Percentiles rank a stretch among this genome's conserved stretches.
Conservation (phyloP, 2,888 invertebrate genomes). For the Aethes cnicana region DNA sequence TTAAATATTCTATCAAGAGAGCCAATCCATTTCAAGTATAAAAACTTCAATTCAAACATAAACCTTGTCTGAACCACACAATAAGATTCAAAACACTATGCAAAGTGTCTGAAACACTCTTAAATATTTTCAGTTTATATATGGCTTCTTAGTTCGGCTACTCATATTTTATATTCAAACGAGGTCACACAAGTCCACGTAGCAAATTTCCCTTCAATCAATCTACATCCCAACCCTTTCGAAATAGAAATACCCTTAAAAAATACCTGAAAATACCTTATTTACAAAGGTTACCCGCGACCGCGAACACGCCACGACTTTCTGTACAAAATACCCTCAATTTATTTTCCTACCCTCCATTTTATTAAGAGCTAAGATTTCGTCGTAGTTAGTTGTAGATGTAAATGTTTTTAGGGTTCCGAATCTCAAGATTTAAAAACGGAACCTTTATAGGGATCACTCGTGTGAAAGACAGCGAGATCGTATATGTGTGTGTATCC, state of each 20-base stretch:
- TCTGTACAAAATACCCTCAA: constrained; percentile 4
- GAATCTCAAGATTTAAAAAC: too few species aligned
- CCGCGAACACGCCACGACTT: constrained; percentile 13
- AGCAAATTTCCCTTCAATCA: constrained; percentile 10
- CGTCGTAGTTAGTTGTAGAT: too few species aligned
- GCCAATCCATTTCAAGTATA: constrained; percentile 3
- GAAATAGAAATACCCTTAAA: too few species aligned
- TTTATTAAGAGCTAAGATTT: neutral
- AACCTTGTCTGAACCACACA: neutral
- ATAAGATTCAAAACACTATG: neutral
- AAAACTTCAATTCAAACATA: neutral
- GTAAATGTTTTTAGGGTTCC: too few species aligned
- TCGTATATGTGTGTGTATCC: too few species aligned
- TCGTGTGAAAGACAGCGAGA: too few species aligned
- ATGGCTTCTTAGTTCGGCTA: constrained; percentile 20
- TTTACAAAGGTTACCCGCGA: constrained; percentile 24
- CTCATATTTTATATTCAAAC: too few species aligned
- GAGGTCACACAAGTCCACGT: neutral
- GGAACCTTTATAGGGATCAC: too few species aligned
- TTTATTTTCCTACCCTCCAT: constrained; percentile 19
- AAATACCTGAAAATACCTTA: constrained; percentile 20
- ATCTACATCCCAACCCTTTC: constrained; percentile 6
- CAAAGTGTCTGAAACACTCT: constrained; percentile 4
- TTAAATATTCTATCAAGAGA: too few species aligned
- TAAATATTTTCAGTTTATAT: constrained; percentile 16